Evolutionary conservation across 2,797 vertebrate species (phyloP), one percentile per base, ranked within the genome.

Genomic region (Amblyopsis hoosieri): DNA sequence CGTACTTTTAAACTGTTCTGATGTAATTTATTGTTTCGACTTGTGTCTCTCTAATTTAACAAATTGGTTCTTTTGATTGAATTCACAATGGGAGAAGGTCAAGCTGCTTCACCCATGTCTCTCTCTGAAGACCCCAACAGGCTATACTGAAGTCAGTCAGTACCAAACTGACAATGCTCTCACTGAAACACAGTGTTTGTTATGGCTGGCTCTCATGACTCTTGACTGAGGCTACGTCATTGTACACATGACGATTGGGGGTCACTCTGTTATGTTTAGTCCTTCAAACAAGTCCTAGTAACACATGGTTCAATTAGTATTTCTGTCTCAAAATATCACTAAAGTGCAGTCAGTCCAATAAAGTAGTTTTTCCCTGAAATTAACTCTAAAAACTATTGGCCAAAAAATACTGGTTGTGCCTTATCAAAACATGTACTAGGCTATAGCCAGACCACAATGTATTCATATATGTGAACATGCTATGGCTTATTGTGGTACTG

Each of bases 111-210:
- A 67, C 72, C 67, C 67, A 62, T 47, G 72, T 71, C 70, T 75
- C 83, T 72, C 79, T 72, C 68, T 74, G 83, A 78, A 77, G 83
- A 79, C 77, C 75, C 69, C 73, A 45, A 70, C 62, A 62, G 57
- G 78, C 81, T 87, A 80, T 75, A 78, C 71, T 84, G 75, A 66
- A 68, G 63, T 77, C 58, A 47, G 60, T 67, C 60, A 74, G 76
- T 66, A 45, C 64, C 52, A 56, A 60, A 31, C 74, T 23, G 47
- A 82, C 81, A 85, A 86, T 78, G 71, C 63, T 47, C 70, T 63
- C 72, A 75, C 73, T 78, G 69, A 64, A 60, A 60, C 64, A 68
- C 77, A 83, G 49, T 49, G 68, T 67, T 92, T 92, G 91, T 92
- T 83, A 77, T 45, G 12, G 45, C 4, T 48, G 72, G 66, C 84